These are phyloP conservation scores for Vulpes vulpes DNA, from an alignment of 2,113 vertebrate genomes.

Conservation along the genomic window DNA sequence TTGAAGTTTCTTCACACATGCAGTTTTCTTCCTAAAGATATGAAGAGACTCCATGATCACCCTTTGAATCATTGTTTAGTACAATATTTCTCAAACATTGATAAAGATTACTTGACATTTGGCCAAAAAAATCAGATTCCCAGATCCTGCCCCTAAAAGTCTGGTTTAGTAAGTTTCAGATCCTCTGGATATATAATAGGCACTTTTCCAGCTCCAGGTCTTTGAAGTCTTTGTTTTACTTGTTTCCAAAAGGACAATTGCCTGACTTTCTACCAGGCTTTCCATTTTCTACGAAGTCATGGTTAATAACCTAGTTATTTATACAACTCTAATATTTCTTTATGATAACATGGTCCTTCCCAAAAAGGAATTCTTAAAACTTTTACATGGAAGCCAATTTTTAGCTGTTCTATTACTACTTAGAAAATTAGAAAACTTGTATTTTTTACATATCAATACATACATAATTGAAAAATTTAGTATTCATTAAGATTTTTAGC, in stretches of 20 bases:
- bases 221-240: slow-evolving; percentile 32
- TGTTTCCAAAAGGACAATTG: slow-evolving; percentile 8
- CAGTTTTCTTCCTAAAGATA: background rate
- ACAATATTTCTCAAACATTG: background rate
- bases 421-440: slow-evolving; percentile 7
- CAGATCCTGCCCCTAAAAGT: background rate
- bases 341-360: background rate
- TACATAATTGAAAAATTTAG: background rate
- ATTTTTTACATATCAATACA: background rate
- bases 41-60: background rate
- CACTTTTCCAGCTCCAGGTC: background rate
- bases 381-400: slow-evolving; percentile 20
- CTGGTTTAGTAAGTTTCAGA: background rate
- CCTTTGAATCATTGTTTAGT: background rate
- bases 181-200: background rate
- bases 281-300: background rate
- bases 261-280: background rate
- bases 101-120: background rate
- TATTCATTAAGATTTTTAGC: background rate
- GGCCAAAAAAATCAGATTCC: background rate
- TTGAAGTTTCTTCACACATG: background rate
- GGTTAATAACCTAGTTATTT: background rate
- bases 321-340: background rate
- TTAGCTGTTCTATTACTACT: background rate
- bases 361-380: background rate